Base-by-base conservation (phyloP, 2,797 vertebrate genomes). In the Tinamus major region DNA sequence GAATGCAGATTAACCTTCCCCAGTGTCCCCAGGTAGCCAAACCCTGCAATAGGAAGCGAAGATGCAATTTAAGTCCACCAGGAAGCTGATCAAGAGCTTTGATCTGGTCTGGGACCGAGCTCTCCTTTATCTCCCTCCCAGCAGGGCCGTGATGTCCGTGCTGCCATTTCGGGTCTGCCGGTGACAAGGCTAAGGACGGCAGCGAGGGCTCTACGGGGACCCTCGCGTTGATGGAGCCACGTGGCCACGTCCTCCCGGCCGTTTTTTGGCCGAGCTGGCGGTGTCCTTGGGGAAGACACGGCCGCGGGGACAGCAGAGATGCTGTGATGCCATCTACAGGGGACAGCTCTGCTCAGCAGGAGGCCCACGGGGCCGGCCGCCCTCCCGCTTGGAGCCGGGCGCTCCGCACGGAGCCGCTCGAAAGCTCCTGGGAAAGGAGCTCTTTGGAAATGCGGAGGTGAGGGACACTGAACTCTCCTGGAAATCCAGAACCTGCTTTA, bases 251-350 rank as follows among this genome's bases (percentile, higher is more conserved):
- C 14, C 27, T 27, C 9, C 37, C 0, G 1, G 9, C 29, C 35
- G 68, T 37, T 11, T 67, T 24, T 42, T 2, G 31, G 24, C 61
- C 4, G 3, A 24, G 15, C 16, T 39, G 3, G 62, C 18, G 5
- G n/a, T 13, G 5, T 39, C 23, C 15, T n/a, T 1, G 46, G 58
- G 16, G 5, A 75, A 33, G 59, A 18, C 31, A 4, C n/a, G 84
- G 42, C 68, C 3, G 68, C 46, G 15, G 46, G 35, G 55, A 46
- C 41, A 86, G 89, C 23, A 0, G 59, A 93, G 72, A 89, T 56
- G 90, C 61, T 81, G 90, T 3, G 86, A 76, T 94, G 95, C 87
- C 93, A 89, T 7, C 92, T 92, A 44, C 86, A 93, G 90, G 93
- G 87, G n/a, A 68, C 16, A 3, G 17, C 3, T 6, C 78, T 33